Evolutionary conservation across 2,797 vertebrate species (phyloP).

Genomic region (Pteronotus mesoamericanus): DNA sequence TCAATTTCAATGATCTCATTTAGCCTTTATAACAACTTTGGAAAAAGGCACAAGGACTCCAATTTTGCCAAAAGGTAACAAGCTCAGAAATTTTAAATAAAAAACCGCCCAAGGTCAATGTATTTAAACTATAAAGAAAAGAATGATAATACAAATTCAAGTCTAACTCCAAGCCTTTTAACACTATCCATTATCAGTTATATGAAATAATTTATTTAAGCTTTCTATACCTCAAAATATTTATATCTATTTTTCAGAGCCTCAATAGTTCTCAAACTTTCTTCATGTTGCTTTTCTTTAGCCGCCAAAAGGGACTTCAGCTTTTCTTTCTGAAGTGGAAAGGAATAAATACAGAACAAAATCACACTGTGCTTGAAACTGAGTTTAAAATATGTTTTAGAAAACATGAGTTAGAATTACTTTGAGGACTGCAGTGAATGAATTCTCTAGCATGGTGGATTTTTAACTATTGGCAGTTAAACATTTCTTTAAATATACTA

Average conservation of each 20-base stretch:
- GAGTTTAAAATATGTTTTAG: background rate
- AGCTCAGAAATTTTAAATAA: background rate
- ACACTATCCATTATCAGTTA: background rate
- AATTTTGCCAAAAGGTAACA: background rate
- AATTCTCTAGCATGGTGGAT: background rate
- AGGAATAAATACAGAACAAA: background rate
- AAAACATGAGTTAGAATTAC: background rate
- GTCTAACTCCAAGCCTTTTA: background rate
- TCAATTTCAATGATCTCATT: background rate
- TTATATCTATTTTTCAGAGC: constrained; percentile 92
- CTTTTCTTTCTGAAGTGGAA: constrained; percentile 88
- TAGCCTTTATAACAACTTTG: background rate
- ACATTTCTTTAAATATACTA: constrained; percentile 5
- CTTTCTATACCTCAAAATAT: constrained; percentile 87
- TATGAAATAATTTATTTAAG: background rate
- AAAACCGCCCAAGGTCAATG: background rate
- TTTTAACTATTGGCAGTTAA: constrained; percentile 23
- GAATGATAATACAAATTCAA: background rate
- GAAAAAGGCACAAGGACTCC: background rate
- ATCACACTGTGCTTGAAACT: background rate
- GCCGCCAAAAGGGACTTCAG: constrained; percentile 86
- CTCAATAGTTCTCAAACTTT: constrained; percentile 88
- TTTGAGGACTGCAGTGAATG: background rate
- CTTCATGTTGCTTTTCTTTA: constrained; percentile 91
- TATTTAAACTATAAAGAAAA: background rate